phyloP scores from a whole-genome alignment of 2,888 invertebrate genomes.

The Trichogramma evanescens region DNA sequence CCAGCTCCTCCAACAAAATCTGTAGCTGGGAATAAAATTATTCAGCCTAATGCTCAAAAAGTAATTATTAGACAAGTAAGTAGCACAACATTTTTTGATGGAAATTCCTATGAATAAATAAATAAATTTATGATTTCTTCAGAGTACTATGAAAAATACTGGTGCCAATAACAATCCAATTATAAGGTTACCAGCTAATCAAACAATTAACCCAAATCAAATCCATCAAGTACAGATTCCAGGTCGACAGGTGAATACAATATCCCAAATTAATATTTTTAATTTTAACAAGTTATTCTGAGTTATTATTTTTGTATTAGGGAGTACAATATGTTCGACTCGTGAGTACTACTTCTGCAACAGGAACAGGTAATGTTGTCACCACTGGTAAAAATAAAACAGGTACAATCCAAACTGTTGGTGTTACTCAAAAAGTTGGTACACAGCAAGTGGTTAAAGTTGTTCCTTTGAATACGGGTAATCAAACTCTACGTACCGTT shows the following conservation, averaged over 20 bases:
- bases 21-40: slow-evolving; percentile 31
- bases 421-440: slow-evolving; percentile 39
- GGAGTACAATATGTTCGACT: slow-evolving; percentile 65
- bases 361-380: slow-evolving; percentile 42
- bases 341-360: slow-evolving; percentile 52
- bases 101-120: slow-evolving; percentile 1
- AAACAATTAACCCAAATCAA: slow-evolving; percentile 49
- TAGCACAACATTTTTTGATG: slow-evolving; percentile 1
- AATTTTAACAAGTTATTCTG: neutral
- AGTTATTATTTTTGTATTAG: slow-evolving; percentile 8
- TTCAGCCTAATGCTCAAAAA: slow-evolving; percentile 49
- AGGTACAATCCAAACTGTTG: slow-evolving; percentile 38
- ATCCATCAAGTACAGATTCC: slow-evolving; percentile 69
- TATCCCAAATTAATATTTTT: neutral
- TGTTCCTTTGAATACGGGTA: slow-evolving; percentile 39
- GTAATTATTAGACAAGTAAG: slow-evolving; percentile 51
- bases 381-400: slow-evolving; percentile 43
- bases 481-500: slow-evolving; percentile 41
- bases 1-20: slow-evolving; percentile 52
- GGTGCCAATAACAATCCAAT: slow-evolving; percentile 46
- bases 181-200: slow-evolving; percentile 50
- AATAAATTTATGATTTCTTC: slow-evolving; percentile 18
- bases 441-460: slow-evolving; percentile 44
- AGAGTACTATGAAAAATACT: slow-evolving; percentile 45
- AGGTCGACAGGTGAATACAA: slow-evolving; percentile 55